These are phyloP conservation scores for Pangasianodon gigas DNA, from an alignment of 2,113 vertebrate genomes.

Conservation along the genomic window DNA sequence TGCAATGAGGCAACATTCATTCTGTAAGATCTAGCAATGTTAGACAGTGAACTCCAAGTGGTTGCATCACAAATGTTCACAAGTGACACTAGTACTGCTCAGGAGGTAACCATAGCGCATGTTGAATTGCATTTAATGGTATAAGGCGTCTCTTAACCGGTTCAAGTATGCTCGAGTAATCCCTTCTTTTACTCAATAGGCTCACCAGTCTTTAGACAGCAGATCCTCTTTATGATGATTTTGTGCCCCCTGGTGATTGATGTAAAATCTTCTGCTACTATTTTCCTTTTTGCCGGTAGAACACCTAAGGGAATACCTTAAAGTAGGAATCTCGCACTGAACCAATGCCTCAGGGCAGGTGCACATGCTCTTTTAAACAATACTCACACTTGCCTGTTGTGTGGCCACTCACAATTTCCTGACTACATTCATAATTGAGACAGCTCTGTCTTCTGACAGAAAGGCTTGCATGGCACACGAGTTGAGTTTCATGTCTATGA, in stretches of 20 bases:
- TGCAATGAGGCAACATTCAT: background rate
- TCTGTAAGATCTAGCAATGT: background rate
- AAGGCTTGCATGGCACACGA: background rate
- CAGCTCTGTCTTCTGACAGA: background rate
- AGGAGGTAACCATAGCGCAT: background rate
- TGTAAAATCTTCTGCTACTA: background rate
- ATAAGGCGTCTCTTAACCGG: background rate
- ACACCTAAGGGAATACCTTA: background rate
- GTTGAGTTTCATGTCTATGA: constrained; percentile 4
- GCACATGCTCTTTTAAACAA: background rate
- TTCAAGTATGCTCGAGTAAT: background rate
- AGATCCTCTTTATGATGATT: background rate
- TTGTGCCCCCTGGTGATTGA: background rate
- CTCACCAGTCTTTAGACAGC: background rate
- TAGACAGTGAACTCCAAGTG: background rate
- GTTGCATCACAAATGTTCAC: background rate
- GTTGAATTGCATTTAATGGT: background rate
- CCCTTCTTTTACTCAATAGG: background rate
- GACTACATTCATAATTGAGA: background rate
- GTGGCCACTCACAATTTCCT: background rate
- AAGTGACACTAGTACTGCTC: background rate
- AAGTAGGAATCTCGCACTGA: background rate
- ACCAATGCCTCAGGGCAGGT: background rate
- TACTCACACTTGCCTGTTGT: background rate
- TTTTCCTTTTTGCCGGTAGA: background rate